Evolutionary conservation across 2,888 invertebrate species (phyloP), one percentile per base, ranked within the genome.

Genomic region (Hypsopygia costalis): DNA sequence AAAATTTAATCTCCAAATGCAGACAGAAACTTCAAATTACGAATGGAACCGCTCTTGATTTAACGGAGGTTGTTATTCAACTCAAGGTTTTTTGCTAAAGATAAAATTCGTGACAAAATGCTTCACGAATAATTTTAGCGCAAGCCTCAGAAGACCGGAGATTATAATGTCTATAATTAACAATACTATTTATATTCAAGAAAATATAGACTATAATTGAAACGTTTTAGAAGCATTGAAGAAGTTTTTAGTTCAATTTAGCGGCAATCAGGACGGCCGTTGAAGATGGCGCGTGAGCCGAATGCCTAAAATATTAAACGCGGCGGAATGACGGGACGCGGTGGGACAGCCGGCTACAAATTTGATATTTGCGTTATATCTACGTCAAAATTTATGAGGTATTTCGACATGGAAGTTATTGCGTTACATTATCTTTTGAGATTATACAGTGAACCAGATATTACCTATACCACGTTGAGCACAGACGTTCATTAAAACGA

Each of bases 241-340:
- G 80, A 87, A 89, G 83, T 89, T 88, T 86, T 89, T 89, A 89
- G 88, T 87, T 86, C 82, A 89, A 89, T 89, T 88, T 89, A 81
- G 82, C 81, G 72, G 86, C 88, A 89, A 89, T 89, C 89, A 89
- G 81, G 81, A 76, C 79, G 85, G 77, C 86, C 77, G 87, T 83
- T 82, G 85, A 82, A 82, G 82, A 78, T 58, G 79, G 72, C 65
- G 85, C 89, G 89, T 89, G 89, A 85, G 77, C 53, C 48, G 89
- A 85, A 86, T 89, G 61, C 61, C 68, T 81, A 77, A 86, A 85
- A 81, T 87, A 87, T 87, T 85, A 86, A 86, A 81, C 74, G 80
- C 72, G 71, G 66, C 64, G 67, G 73, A 73, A 76, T 79, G 74
- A 75, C 68, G 71, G 69, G 62, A 57, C 63, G 55, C 62, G 55